Percentiles rank a stretch among this genome's conserved stretches.
phyloP scores from a whole-genome alignment of 2,797 vertebrate species.

The Scolopax rusticola region DNA sequence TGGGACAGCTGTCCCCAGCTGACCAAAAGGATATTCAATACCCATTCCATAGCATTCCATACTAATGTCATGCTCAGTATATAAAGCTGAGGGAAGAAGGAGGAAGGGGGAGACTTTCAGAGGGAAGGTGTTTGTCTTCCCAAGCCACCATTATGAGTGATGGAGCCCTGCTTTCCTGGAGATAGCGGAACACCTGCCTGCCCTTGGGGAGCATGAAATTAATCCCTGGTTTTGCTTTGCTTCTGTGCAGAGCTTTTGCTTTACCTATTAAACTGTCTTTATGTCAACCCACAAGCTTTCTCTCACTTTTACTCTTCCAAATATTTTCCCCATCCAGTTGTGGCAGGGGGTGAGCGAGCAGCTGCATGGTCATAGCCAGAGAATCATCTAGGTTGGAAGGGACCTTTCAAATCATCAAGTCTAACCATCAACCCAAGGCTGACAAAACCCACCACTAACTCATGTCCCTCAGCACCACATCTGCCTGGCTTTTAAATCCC shows the following conservation, averaged over 20 bases:
- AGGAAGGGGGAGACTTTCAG: neutral
- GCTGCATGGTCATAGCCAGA: neutral
- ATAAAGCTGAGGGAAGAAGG: neutral
- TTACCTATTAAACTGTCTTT: neutral
- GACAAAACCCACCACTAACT: neutral
- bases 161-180: neutral
- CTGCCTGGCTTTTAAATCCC: neutral
- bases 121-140: neutral
- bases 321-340: neutral
- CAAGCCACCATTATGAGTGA: neutral
- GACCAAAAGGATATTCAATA: neutral
- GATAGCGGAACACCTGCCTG: neutral
- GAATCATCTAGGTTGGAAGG: neutral
- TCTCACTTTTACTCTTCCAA: neutral
- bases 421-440: neutral
- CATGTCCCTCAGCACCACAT: neutral
- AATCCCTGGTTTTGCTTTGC: neutral
- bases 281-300: neutral
- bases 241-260: neutral
- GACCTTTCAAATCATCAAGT: neutral
- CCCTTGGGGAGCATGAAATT: neutral
- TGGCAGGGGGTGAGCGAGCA: neutral
- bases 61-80: neutral
- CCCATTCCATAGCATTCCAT: too few relatives aligned
- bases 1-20: neutral